Evolutionary conservation across 37 sponge, comb jelly and placozoan species (phyloP), one percentile per base, ranked within the genome.

Genomic region (Geodia barretti): DNA sequence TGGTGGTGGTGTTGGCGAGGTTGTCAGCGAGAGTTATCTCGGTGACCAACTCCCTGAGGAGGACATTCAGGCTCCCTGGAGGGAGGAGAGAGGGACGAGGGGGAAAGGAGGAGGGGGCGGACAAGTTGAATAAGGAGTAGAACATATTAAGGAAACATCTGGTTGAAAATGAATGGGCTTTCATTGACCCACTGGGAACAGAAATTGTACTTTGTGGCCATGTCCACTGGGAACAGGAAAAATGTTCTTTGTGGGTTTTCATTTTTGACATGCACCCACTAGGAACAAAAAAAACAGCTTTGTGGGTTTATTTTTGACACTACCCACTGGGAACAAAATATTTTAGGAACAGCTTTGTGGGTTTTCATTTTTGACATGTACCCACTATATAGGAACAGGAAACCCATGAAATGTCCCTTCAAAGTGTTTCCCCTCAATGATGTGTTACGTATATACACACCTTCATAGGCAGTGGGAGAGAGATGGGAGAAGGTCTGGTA

Each of bases 1-100:
- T 94, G 74, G 79, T 94, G 14, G 54, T 47, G 39, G 93, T 96
- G 72, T 63, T 69, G 39, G 91, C 77, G 3, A 88, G 62, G 38
- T 81, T 90, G 30, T 92, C 93, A 24, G 91, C 79, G 70, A 96
- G 86, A 0, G 92, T 92, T 60, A 99, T 83, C 79, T 96, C 97
- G 0, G 93, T 82, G 42, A 97, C 97, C 65, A 97, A 74, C 73
- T 97, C 97, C 28, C 94, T 70, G 26, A 96, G 84, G n/a, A 96
- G 80, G 30, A 83, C 38, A 65, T 80, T 84, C 24, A 96, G 78
- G 34, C 83, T 84, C 41, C 90, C 96, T 90, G 58, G 5, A 19
- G 39, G 61, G 39, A 29, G 24, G 17, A 58, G 74, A 41, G 47
- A 42, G 26, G 37, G 9, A 4, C 5, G 32, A 41, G 59, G 19